Percentiles rank a stretch among this genome's conserved stretches.
Conservation (phyloP, 2,797 vertebrate species). For the Melanotaenia maccullochi region DNA sequence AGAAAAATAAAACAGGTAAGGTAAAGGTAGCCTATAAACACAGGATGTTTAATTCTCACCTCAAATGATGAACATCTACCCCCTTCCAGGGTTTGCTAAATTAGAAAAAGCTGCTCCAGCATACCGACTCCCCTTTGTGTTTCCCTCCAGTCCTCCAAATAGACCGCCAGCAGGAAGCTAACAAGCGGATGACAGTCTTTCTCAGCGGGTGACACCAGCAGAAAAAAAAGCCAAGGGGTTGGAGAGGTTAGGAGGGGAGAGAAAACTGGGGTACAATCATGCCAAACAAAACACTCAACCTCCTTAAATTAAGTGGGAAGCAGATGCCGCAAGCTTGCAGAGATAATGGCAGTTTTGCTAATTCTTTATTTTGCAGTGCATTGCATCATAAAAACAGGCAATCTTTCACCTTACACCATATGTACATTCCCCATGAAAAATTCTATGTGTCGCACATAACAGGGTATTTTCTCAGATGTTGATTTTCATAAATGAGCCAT, state of each 20-base stretch:
- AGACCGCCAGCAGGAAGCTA: slow-evolving; percentile 33
- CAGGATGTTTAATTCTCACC: slow-evolving; percentile 16
- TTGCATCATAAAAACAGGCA: background rate
- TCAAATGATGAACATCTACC: slow-evolving; percentile 4
- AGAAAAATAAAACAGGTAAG: background rate
- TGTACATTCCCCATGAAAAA: slow-evolving; percentile 3
- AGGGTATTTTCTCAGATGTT: slow-evolving; percentile 18
- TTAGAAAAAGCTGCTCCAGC: slow-evolving; percentile 10
- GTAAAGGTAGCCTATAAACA: background rate
- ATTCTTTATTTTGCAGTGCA: background rate
- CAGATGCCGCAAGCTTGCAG: slow-evolving; percentile 22
- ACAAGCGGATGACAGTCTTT: slow-evolving; percentile 51
- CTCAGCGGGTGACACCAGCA: slow-evolving; percentile 52
- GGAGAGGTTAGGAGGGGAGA: slow-evolving; percentile 37
- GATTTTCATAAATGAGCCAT: slow-evolving; percentile 56
- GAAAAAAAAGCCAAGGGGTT: slow-evolving; percentile 35
- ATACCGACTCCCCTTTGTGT: slow-evolving; percentile 2
- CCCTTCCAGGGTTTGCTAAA: slow-evolving; percentile 20
- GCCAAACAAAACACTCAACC: slow-evolving; percentile 20
- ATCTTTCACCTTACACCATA: slow-evolving; percentile 3
- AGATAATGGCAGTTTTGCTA: slow-evolving; percentile 8
- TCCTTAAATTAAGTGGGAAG: slow-evolving; percentile 35
- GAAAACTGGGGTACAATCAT: background rate
- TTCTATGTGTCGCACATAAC: background rate
- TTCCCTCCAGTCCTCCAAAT: slow-evolving; percentile 40